Percentiles rank a stretch among this genome's conserved stretches.
phyloP scores from a whole-genome alignment of 2,113 vertebrate genomes.

The Dicaeum eximium region DNA sequence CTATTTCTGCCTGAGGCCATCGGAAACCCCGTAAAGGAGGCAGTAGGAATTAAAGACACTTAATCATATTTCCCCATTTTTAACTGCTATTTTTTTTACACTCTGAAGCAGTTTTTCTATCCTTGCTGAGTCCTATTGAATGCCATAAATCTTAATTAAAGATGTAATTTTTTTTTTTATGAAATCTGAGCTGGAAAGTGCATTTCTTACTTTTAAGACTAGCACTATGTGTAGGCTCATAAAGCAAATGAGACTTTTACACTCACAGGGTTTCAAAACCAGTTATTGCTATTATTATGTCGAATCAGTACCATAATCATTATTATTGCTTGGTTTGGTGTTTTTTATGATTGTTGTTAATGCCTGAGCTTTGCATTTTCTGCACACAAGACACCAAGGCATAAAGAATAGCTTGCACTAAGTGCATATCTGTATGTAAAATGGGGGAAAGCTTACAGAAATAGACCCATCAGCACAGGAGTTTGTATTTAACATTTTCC shows the following conservation, averaged over 20 bases:
- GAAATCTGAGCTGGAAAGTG: slow-evolving; percentile 67
- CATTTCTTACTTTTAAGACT: slow-evolving; percentile 70
- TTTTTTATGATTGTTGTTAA: slow-evolving; percentile 53
- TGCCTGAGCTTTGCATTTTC: slow-evolving; percentile 35
- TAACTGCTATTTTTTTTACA: slow-evolving; percentile 70
- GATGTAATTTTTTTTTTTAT: slow-evolving; percentile 63
- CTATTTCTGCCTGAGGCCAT: slow-evolving; percentile 72
- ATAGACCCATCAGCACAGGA: not conserved
- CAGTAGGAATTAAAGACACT: slow-evolving; percentile 75
- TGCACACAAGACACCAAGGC: not conserved
- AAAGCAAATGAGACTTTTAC: slow-evolving; percentile 72
- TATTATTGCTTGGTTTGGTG: slow-evolving; percentile 52
- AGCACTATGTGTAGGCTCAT: slow-evolving; percentile 55
- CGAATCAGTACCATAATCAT: slow-evolving; percentile 54
- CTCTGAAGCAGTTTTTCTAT: slow-evolving; percentile 65
- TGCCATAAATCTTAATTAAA: slow-evolving; percentile 76
- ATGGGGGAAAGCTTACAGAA: not conserved
- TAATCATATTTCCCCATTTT: slow-evolving; percentile 74
- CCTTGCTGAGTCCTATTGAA: slow-evolving; percentile 55
- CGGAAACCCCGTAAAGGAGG: slow-evolving; percentile 63
- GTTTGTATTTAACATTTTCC: not conserved
- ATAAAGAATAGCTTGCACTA: not conserved
- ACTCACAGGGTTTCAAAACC: slow-evolving; percentile 57
- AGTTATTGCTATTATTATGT: slow-evolving; percentile 62
- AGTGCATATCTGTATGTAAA: not conserved